Evolutionary conservation across 2,888 invertebrate species (phyloP).

Genomic region (Drosophila mettleri): DNA sequence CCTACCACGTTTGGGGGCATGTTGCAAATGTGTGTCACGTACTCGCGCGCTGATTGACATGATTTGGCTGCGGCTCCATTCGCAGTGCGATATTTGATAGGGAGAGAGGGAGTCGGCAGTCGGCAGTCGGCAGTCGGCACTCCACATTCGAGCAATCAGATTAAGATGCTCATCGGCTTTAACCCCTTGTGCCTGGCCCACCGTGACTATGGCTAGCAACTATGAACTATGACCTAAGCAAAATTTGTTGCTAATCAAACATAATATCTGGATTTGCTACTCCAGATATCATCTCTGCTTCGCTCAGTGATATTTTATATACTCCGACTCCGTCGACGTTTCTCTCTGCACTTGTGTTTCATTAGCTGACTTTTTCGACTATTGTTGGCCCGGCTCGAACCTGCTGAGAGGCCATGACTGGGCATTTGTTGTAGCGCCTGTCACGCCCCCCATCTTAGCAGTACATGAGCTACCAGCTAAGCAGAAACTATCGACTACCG

Average conservation of each 20-base stretch:
- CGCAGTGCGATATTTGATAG: slow-evolving; percentile 17
- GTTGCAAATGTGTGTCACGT: slow-evolving; percentile 75
- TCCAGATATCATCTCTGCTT: neutral
- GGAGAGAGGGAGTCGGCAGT: slow-evolving; percentile 16
- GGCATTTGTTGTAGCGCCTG: slow-evolving; percentile 36
- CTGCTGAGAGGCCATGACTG: slow-evolving; percentile 34
- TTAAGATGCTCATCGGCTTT: slow-evolving; percentile 33
- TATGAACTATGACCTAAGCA: neutral
- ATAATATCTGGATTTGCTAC: neutral
- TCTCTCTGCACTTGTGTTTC: slow-evolving; percentile 27
- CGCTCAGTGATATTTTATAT: slow-evolving; percentile 3
- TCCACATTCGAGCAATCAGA: slow-evolving; percentile 22
- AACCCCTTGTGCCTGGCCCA: slow-evolving; percentile 57
- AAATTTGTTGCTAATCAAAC: neutral
- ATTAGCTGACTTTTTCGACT: slow-evolving; percentile 21
- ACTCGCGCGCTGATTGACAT: slow-evolving; percentile 70
- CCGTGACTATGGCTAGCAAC: neutral
- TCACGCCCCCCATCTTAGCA: slow-evolving; percentile 49
- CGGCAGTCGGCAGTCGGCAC: slow-evolving; percentile 8
- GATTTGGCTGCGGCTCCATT: slow-evolving; percentile 60
- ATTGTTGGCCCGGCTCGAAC: slow-evolving; percentile 13
- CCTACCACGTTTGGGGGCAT: slow-evolving; percentile 23
- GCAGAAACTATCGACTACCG: slow-evolving; percentile 16
- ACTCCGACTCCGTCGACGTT: neutral
- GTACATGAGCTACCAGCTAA: slow-evolving; percentile 38